Evolutionary conservation across 2,113 vertebrate species (phyloP).

Genomic region (Chaenogobius annularis): DNA sequence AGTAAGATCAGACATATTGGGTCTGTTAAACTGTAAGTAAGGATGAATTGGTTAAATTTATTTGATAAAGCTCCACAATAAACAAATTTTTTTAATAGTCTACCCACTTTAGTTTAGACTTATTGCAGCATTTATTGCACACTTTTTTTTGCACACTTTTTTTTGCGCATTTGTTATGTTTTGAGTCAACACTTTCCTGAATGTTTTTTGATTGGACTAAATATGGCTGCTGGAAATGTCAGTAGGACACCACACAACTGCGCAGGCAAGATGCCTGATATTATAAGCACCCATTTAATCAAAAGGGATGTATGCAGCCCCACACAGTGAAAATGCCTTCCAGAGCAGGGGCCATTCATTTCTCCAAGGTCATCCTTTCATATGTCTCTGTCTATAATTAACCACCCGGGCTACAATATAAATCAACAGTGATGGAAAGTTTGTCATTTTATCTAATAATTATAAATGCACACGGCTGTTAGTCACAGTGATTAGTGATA

Average conservation of each 20-base stretch:
- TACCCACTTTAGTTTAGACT: neutral
- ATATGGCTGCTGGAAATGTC: conserved; percentile 9
- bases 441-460: conserved; percentile 11
- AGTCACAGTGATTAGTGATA: conserved; percentile 9
- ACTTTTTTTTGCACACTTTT: neutral
- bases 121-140: neutral
- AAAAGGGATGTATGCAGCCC: neutral
- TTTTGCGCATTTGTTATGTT: neutral
- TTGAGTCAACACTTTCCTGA: neutral
- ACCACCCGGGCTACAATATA: conserved; percentile 5
- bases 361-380: conserved; percentile 8
- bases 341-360: neutral
- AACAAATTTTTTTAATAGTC: neutral
- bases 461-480: conserved; percentile 11
- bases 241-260: conserved; percentile 2
- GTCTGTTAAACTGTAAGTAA: no score
- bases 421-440: conserved; percentile 7
- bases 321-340: neutral
- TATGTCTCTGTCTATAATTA: conserved; percentile 9
- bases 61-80: no score
- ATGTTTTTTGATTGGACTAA: conserved; percentile 4
- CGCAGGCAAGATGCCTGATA: neutral
- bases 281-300: conserved; percentile 4
- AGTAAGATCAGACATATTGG: no score
- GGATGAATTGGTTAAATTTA: no score